A percentile compares a stretch with the other conserved stretches of the same genome.
These are phyloP conservation scores for Lithophane socia DNA, from an alignment of 2,888 invertebrate genomes.

Conservation along the genomic window DNA sequence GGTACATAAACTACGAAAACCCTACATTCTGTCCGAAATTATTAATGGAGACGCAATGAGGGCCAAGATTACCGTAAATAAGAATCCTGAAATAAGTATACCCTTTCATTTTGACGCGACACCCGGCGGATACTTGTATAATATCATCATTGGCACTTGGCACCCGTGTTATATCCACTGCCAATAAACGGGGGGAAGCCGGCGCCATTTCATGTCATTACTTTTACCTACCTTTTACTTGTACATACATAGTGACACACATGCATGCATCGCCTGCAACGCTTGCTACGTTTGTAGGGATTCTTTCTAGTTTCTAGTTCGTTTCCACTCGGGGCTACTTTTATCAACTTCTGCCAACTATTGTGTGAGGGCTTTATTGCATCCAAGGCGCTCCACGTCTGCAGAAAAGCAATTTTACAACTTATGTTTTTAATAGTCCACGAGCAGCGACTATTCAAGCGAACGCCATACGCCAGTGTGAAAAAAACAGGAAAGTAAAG, in stretches of 20 bases:
- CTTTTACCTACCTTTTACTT: neutral
- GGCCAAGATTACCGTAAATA: conserved; percentile 9
- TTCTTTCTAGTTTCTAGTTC: conserved; percentile 40
- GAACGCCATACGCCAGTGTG: conserved; percentile 27
- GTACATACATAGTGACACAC: neutral
- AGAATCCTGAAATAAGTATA: conserved; percentile 18
- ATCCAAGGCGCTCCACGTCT: conserved; percentile 21
- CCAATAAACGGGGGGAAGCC: neutral
- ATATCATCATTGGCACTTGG: conserved; percentile 16
- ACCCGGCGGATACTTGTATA: conserved; percentile 2
- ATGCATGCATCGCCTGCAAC: conserved; percentile 5
- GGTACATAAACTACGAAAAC: too few species aligned
- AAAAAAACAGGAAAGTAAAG: conserved; percentile 36
- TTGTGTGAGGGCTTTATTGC: conserved; percentile 31
- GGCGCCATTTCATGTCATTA: neutral
- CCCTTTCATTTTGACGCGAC: conserved; percentile 3
- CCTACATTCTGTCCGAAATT: neutral
- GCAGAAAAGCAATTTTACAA: conserved; percentile 32
- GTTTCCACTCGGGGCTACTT: conserved; percentile 15
- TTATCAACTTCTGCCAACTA: conserved; percentile 34
- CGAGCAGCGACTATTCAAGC: conserved; percentile 22
- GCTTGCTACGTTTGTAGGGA: conserved; percentile 24
- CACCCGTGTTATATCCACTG: neutral
- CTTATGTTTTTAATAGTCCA: conserved; percentile 21
- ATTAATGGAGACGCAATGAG: conserved; percentile 4